Percentiles rank a stretch among this genome's conserved stretches.
Conservation (phyloP, 2,113 vertebrate species). For the Eulemur rufifrons region DNA sequence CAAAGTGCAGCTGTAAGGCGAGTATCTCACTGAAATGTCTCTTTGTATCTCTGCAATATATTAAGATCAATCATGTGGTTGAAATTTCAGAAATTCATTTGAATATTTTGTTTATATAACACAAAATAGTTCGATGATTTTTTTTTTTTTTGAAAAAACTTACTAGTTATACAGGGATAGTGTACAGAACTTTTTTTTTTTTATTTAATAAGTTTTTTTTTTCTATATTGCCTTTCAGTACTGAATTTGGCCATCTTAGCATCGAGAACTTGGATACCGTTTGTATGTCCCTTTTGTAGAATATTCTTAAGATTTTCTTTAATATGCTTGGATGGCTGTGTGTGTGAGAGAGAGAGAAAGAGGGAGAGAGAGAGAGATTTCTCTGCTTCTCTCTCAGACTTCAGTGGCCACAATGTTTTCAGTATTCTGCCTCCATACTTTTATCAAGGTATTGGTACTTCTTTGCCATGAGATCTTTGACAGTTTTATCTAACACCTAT, state of each 20-base stretch:
- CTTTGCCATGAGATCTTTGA: neutral
- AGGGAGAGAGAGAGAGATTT: neutral
- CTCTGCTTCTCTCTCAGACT: neutral
- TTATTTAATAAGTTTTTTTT: neutral
- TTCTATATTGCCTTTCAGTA: neutral
- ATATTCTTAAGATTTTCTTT: neutral
- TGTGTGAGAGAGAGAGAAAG: no score
- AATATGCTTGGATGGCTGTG: neutral
- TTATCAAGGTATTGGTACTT: neutral
- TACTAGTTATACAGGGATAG: neutral
- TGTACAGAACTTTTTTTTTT: neutral
- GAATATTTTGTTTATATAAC: constrained; percentile 35
- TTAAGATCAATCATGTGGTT: neutral
- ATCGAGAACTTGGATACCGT: neutral
- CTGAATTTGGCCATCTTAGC: constrained; percentile 7
- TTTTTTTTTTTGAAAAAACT: neutral
- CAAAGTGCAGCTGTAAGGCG: constrained; percentile 65
- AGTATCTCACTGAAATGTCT: neutral
- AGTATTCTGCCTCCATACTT: neutral
- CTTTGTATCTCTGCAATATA: neutral
- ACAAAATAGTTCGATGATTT: constrained; percentile 26
- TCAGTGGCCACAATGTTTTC: neutral
- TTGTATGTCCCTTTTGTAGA: neutral
- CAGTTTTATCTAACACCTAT: neutral
- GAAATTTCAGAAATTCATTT: constrained; percentile 43